Percentiles rank a stretch among this genome's conserved stretches.
Evolutionary conservation across 1,140 invertebrate genomes (phyloP).

Genomic region (Apis mellifera): DNA sequence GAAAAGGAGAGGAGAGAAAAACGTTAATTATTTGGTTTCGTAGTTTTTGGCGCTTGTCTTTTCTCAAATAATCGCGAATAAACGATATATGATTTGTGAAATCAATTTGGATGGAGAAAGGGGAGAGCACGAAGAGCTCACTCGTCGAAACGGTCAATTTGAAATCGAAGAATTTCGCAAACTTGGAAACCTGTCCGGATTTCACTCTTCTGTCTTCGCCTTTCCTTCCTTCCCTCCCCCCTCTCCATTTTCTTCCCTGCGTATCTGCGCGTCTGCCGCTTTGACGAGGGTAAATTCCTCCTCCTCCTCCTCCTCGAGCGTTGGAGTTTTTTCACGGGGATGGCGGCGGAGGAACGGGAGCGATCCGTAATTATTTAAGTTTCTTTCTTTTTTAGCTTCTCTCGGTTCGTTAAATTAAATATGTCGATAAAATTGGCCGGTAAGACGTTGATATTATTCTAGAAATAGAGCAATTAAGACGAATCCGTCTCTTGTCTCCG

Average conservation of each 20-base stretch:
- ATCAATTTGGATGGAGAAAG: no score
- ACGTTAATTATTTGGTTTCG: no score
- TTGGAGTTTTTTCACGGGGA: not conserved
- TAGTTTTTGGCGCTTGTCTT: no score
- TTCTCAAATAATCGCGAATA: no score
- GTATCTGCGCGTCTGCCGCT: not conserved
- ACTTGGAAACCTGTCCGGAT: not conserved
- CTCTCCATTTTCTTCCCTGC: not conserved
- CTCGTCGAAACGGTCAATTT: not conserved
- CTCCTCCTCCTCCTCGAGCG: no score
- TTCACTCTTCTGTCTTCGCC: not conserved
- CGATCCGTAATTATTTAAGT: conserved; percentile 44
- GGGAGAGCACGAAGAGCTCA: no score
- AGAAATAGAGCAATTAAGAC: conserved; percentile 53
- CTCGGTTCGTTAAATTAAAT: conserved; percentile 34
- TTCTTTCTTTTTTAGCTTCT: conserved; percentile 33
- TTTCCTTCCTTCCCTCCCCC: not conserved
- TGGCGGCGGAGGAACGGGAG: conserved; percentile 8
- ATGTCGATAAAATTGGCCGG: conserved; percentile 49
- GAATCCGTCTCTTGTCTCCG: not conserved
- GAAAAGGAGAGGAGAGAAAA: no score
- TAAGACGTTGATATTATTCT: conserved; percentile 37
- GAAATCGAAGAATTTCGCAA: not conserved
- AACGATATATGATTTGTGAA: no score
- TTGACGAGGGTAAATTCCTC: conserved; percentile 32